Evolutionary conservation across 2,113 vertebrate genomes (phyloP).

Genomic region (Sturnus vulgaris): DNA sequence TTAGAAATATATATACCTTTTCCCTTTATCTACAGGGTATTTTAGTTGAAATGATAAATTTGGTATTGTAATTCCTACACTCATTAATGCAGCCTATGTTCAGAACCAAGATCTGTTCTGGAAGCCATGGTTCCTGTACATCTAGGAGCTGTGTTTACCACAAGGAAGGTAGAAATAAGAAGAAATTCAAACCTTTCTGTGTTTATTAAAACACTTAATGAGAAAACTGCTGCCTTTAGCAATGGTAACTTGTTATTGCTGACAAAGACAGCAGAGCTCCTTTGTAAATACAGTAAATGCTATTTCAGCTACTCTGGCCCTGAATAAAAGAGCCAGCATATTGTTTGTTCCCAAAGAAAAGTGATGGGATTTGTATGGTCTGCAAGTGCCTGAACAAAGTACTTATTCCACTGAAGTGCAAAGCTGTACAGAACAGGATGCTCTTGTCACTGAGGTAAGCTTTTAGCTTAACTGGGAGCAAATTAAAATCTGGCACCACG

Average conservation of each 20-base stretch:
- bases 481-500: background rate
- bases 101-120: background rate
- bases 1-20: background rate
- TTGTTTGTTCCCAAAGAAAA: background rate
- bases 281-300: background rate
- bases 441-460: background rate
- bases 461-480: background rate
- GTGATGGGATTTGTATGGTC: background rate
- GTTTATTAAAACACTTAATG: slow-evolving; percentile 8
- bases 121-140: background rate
- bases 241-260: background rate
- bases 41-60: background rate
- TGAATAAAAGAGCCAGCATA: background rate
- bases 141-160: background rate
- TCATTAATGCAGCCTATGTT: background rate
- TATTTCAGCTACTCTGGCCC: background rate
- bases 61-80: background rate
- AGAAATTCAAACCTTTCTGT: background rate
- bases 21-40: background rate
- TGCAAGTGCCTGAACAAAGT: background rate
- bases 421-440: background rate
- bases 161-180: background rate
- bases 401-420: background rate
- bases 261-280: background rate
- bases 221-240: slow-evolving; percentile 2